Percentiles rank a stretch among this genome's conserved stretches.
phyloP scores from a whole-genome alignment of 2,888 invertebrate genomes.

The Megamerina dolium region DNA sequence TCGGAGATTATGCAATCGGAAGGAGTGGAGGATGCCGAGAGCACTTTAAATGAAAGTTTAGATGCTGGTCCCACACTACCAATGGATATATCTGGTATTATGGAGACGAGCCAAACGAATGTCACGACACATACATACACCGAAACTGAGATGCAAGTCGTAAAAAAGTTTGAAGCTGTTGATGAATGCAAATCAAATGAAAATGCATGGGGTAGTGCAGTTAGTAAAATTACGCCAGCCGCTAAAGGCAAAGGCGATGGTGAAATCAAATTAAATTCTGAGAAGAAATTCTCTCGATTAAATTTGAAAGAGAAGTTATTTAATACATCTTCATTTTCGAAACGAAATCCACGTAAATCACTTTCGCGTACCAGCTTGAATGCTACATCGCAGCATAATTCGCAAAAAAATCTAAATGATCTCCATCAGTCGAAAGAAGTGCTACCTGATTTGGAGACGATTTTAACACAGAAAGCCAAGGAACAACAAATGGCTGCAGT shows the following conservation, averaged over 20 bases:
- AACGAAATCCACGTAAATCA: slow-evolving; percentile 72
- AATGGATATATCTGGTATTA: slow-evolving; percentile 30
- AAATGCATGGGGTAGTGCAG: slow-evolving; percentile 51
- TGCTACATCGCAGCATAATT: slow-evolving; percentile 7
- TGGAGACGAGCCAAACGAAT: slow-evolving; percentile 26
- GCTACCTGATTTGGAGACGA: slow-evolving; percentile 47
- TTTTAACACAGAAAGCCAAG: slow-evolving; percentile 41
- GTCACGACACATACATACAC: slow-evolving; percentile 26
- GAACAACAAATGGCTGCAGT: slow-evolving; percentile 28
- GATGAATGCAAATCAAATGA: slow-evolving; percentile 39
- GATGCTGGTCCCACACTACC: slow-evolving; percentile 33
- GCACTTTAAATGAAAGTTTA: slow-evolving; percentile 18
- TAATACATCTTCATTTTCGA: slow-evolving; percentile 58
- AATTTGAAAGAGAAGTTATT: slow-evolving; percentile 61
- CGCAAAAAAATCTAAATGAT: slow-evolving; percentile 7
- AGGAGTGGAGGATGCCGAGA: slow-evolving; percentile 11
- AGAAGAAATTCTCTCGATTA: slow-evolving; percentile 21
- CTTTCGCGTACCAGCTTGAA: slow-evolving; percentile 40
- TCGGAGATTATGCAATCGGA: slow-evolving; percentile 39
- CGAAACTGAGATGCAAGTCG: slow-evolving; percentile 29
- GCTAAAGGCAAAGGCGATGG: background rate
- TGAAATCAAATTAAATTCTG: slow-evolving; percentile 3
- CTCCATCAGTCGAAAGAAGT: slow-evolving; percentile 15
- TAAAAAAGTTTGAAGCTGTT: slow-evolving; percentile 39
- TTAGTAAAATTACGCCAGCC: slow-evolving; percentile 27